A percentile compares a stretch with the other conserved stretches of the same genome.
phyloP scores from a whole-genome alignment of 2,888 invertebrate genomes.

The Dolichomitus sp. region DNA sequence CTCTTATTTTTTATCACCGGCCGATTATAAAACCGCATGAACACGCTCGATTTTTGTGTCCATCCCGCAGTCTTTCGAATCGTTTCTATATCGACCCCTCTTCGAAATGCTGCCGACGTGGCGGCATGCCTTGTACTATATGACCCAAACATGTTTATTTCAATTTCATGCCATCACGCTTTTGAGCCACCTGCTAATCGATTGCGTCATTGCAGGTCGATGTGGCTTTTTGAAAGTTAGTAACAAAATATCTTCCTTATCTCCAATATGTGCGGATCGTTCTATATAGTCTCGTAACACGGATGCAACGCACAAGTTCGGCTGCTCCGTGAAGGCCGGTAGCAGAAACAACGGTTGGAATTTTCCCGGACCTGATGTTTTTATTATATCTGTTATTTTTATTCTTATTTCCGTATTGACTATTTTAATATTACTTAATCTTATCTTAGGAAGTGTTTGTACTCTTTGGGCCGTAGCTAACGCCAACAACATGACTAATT shows the following conservation, averaged over 20 bases:
- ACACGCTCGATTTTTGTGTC: conserved; percentile 46
- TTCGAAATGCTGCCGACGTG: conserved; percentile 50
- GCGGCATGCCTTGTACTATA: conserved; percentile 44
- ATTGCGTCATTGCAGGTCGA: conserved; percentile 35
- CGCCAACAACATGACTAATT: conserved; percentile 29
- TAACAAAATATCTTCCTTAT: not conserved
- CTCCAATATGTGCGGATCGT: not conserved
- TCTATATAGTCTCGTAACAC: not conserved
- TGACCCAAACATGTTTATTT: conserved; percentile 47
- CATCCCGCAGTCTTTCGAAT: conserved; percentile 49
- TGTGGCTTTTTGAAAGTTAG: conserved; percentile 33
- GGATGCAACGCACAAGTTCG: not conserved
- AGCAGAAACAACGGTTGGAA: conserved; percentile 6
- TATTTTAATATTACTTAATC: conserved; percentile 14
- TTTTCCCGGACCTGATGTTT: conserved; percentile 30
- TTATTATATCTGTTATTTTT: conserved; percentile 33
- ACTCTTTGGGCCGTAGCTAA: conserved; percentile 40
- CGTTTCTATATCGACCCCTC: conserved; percentile 47
- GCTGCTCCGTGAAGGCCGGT: conserved; percentile 21
- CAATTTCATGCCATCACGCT: conserved; percentile 45
- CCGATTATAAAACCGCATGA: conserved; percentile 44
- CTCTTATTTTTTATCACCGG: conserved; percentile 36
- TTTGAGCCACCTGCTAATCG: conserved; percentile 45
- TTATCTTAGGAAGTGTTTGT: conserved; percentile 27
- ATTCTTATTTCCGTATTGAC: not conserved